Evolutionary conservation across 2,113 vertebrate species (phyloP).

Genomic region (Cichladusa arquata): DNA sequence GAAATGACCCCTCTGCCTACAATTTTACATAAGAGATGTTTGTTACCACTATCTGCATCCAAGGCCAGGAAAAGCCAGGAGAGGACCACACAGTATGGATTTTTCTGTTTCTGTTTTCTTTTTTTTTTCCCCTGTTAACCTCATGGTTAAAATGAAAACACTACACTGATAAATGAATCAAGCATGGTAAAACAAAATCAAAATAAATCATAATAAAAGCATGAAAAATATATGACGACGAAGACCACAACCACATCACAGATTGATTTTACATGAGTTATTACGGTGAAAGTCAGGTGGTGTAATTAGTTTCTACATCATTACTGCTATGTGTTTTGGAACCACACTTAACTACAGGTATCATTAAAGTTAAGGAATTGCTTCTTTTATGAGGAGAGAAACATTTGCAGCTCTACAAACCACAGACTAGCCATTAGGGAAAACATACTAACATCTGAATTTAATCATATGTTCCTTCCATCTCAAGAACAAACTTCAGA

Average conservation of each 20-base stretch:
- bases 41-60: background rate
- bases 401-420: conserved; percentile 43
- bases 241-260: background rate
- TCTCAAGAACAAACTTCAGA: background rate
- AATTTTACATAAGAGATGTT: background rate
- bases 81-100: background rate
- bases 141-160: background rate
- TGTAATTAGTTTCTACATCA: conserved; percentile 12
- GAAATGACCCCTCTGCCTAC: background rate
- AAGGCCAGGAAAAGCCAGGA: background rate
- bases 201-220: background rate
- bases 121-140: background rate
- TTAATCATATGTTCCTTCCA: conserved; percentile 12
- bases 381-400: conserved; percentile 29
- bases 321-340: conserved; percentile 11
- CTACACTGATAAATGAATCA: background rate
- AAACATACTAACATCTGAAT: conserved; percentile 20
- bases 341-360: conserved; percentile 24
- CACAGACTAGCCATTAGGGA: conserved; percentile 18
- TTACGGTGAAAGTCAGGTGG: background rate
- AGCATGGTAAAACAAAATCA: background rate
- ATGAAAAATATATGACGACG: background rate
- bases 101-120: background rate
- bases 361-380: conserved; percentile 37
- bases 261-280: background rate